A percentile compares a stretch with the other conserved stretches of the same genome.
These are phyloP conservation scores for Athene cunicularia DNA, from an alignment of 2,113 vertebrate genomes.

Conservation along the genomic window DNA sequence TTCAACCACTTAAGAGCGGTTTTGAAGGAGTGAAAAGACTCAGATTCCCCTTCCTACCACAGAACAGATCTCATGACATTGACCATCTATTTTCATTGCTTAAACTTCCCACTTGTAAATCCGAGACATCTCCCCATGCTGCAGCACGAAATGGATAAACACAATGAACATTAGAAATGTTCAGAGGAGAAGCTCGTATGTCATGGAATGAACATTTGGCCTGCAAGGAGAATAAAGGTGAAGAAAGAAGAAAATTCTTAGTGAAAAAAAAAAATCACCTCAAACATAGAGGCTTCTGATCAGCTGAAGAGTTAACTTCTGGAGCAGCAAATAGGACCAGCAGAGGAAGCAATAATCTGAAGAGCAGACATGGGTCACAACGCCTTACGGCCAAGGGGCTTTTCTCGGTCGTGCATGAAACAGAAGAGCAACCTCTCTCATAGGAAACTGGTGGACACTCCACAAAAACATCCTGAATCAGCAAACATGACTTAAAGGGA, in stretches of 20 bases:
- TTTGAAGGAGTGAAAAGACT: background rate
- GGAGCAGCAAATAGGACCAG: background rate
- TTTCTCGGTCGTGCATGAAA: background rate
- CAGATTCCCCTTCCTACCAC: background rate
- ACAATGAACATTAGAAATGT: background rate
- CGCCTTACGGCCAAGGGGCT: background rate
- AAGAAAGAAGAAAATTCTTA: background rate
- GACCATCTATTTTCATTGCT: background rate
- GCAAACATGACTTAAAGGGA: background rate
- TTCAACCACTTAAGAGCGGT: background rate
- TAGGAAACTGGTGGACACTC: background rate
- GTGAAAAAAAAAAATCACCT: background rate
- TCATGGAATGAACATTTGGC: background rate
- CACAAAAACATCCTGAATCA: background rate
- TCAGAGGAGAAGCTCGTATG: background rate
- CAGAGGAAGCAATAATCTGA: background rate
- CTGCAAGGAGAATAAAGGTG: background rate
- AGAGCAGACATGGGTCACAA: background rate
- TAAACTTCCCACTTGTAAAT: background rate
- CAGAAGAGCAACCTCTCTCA: background rate
- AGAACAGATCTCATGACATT: background rate
- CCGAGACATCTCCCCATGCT: background rate
- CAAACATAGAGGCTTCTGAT: background rate
- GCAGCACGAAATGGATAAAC: background rate
- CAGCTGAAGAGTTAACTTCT: background rate